These are phyloP conservation scores for Theristicus caerulescens DNA, from an alignment of 2,113 vertebrate species.

Conservation along the genomic window DNA sequence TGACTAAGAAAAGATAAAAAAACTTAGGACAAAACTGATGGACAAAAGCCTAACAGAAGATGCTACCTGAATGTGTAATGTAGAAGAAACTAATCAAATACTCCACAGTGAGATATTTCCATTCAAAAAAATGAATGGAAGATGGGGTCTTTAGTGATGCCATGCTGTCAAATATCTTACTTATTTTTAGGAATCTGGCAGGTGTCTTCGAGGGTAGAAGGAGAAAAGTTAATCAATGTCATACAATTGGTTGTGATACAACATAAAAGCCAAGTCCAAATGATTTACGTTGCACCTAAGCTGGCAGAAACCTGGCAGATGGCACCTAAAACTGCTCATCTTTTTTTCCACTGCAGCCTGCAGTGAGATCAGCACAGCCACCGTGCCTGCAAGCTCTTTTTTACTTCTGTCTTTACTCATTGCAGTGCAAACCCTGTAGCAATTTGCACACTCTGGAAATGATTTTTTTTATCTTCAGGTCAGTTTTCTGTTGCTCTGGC, in stretches of 20 bases:
- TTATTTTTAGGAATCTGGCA: background rate
- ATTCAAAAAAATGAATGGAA: background rate
- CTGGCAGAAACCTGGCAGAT: background rate
- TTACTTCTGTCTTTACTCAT: background rate
- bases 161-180: background rate
- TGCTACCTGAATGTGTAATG: background rate
- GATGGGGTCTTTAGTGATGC: background rate
- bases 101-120: background rate
- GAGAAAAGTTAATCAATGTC: background rate
- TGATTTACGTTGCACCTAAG: background rate
- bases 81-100: background rate
- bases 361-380: background rate
- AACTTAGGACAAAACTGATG: rapidly evolving
- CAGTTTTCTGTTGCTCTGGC: background rate
- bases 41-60: background rate
- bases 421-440: background rate
- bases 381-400: rapidly evolving
- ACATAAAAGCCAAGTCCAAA: background rate
- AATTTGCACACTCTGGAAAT: background rate
- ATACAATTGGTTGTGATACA: too few species aligned
- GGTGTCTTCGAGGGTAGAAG: background rate
- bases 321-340: background rate
- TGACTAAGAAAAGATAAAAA: background rate
- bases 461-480: background rate
- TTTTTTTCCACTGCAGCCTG: background rate